Conservation (phyloP, 1,140 invertebrate genomes). For the Dryas iulia region DNA sequence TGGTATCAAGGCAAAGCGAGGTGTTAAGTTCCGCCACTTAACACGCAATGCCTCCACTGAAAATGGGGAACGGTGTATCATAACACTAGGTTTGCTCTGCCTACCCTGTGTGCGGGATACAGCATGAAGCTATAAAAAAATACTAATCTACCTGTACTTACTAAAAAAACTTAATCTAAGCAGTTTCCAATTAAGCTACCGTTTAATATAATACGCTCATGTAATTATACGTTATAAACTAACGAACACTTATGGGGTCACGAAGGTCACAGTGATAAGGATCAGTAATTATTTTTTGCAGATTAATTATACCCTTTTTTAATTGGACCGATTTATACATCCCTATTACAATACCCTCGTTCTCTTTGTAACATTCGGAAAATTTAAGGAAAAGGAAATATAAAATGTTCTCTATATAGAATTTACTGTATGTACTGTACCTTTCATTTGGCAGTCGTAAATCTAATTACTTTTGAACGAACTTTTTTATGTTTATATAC, state of each 20-base stretch:
- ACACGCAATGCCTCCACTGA: neutral
- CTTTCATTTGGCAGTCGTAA: too few species aligned
- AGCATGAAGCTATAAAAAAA: neutral
- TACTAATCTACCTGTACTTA: neutral
- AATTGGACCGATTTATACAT: slow-evolving; percentile 37
- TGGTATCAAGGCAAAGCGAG: too few species aligned
- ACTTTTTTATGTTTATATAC: too few species aligned
- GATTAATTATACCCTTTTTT: slow-evolving; percentile 37
- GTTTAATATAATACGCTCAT: neutral
- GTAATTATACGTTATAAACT: neutral
- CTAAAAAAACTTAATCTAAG: neutral
- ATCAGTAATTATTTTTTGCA: slow-evolving; percentile 32
- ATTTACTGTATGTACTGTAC: neutral
- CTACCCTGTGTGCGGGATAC: neutral
- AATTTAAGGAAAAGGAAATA: slow-evolving; percentile 15
- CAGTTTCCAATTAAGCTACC: neutral
- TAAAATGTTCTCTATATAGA: slow-evolving; percentile 3
- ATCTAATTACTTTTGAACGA: too few species aligned
- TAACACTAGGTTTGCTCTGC: neutral
- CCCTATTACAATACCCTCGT: slow-evolving; percentile 25
- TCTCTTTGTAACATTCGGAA: slow-evolving; percentile 30
- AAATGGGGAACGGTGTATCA: neutral
- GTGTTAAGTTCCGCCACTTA: neutral
- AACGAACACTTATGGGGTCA: neutral
- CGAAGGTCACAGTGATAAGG: slow-evolving; percentile 24